Percentiles rank a stretch among this genome's conserved stretches.
These are phyloP conservation scores for Semaprochilodus insignis DNA, from an alignment of 2,797 vertebrate genomes.

Conservation along the genomic window DNA sequence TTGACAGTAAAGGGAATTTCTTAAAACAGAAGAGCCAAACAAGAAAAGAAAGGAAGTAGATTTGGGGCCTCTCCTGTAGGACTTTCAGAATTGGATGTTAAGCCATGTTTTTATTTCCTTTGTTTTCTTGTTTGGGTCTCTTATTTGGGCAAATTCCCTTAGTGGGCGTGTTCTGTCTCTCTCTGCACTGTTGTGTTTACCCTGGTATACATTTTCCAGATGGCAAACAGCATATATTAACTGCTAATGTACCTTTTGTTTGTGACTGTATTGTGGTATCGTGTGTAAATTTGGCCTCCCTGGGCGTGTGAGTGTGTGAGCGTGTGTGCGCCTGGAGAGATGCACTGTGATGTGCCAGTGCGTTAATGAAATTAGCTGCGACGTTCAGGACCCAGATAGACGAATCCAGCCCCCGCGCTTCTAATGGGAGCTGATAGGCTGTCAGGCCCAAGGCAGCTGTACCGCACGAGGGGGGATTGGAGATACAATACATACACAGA, in stretches of 20 bases:
- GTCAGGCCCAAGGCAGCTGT: background rate
- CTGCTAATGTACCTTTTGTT: conserved; percentile 16
- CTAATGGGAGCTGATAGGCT: conserved; percentile 41
- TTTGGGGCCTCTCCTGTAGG: no score
- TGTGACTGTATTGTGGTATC: background rate
- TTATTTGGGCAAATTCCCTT: no score
- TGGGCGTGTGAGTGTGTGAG: background rate
- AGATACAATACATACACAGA: background rate
- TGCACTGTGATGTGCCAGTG: conserved; percentile 60
- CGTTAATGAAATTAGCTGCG: conserved; percentile 71
- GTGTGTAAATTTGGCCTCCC: background rate
- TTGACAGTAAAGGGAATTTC: no score
- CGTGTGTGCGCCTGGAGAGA: background rate
- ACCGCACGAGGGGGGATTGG: background rate
- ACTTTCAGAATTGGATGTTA: background rate
- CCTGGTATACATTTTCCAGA: background rate
- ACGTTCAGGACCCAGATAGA: conserved; percentile 56
- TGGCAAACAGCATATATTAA: conserved; percentile 11
- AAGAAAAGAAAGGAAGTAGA: no score
- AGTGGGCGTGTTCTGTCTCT: background rate
- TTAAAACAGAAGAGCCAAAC: no score
- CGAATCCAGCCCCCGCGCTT: conserved; percentile 40
- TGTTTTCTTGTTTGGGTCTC: conserved; percentile 58
- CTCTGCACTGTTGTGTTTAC: background rate
- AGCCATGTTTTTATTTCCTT: background rate